Evolutionary conservation across 2,113 vertebrate species (phyloP), one percentile per base, ranked within the genome.

Genomic region (Collichthys lucidus): DNA sequence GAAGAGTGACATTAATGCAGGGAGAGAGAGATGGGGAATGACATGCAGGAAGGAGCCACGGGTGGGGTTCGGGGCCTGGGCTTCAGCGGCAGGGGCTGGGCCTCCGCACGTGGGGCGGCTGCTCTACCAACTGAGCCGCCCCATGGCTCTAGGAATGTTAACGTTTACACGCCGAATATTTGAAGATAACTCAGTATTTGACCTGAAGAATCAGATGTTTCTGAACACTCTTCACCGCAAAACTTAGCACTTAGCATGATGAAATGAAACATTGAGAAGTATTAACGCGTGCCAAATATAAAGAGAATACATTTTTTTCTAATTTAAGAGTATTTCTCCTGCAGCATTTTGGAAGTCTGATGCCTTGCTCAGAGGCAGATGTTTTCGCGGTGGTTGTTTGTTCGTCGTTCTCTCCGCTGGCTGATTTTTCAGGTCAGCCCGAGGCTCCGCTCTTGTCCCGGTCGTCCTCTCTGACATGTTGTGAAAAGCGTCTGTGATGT

Each of bases 401-500:
- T 35, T 62, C 64, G 40, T 42, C 0, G 7, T n/a, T 6, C 31
- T 31, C 49, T 46, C 3, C 61, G 16, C 17, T 49, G 4, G 20
- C 35, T 59, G 44, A 14, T 79, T 59, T 42, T 31, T 61, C 46
- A 74, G 62, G 69, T 64, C 63, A 40, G 63, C 82, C 52, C 0
- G 5, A 61, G 63, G 75, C 71, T 20, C n/a, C 10, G 40, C 61
- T 55, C 67, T 56, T 16, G 11, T 67, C 24, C 61, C 12, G 15
- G 20, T 62, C 29, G 19, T 64, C 49, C 31, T 47, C 66, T 16
- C 19, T 75, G 74, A 79, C 67, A 62, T 69, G 61, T 68, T 63
- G 64, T 72, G 77, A 85, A 80, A 69, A 22, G 75, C 31, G 15
- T 24, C 40, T 52, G 4, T 66, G 66, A 66, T 61, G 65, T 16